These are phyloP conservation scores for Enteromius radiatus DNA, from an alignment of 2,797 vertebrate species.

Conservation along the genomic window DNA sequence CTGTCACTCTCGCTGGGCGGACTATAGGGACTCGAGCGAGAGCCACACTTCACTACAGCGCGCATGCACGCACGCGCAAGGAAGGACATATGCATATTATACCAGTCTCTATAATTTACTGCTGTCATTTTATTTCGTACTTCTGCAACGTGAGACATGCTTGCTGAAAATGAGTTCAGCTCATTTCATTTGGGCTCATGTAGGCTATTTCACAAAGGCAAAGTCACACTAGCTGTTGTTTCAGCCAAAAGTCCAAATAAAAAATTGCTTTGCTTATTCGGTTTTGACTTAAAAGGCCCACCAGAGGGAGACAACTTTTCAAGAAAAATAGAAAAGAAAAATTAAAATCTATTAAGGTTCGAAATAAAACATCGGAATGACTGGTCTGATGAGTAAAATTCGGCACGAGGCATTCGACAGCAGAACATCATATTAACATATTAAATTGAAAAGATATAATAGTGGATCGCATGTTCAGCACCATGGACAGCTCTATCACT, in stretches of 20 bases:
- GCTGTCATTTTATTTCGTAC: neutral
- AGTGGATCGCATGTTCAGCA: neutral
- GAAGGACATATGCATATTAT: neutral
- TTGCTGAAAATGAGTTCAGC: neutral
- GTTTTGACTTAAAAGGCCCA: neutral
- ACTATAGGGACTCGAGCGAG: constrained; percentile 3
- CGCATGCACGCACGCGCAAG: constrained; percentile 20
- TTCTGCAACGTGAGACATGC: neutral
- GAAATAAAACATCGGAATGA: neutral
- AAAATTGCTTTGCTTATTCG: neutral
- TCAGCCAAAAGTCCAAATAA: neutral
- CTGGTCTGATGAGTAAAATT: neutral
- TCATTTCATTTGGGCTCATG: neutral
- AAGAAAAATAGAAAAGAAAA: neutral
- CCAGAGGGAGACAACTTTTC: constrained; percentile 18
- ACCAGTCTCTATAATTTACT: neutral
- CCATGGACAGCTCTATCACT: neutral
- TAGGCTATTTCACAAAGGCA: neutral
- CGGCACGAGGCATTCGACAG: neutral
- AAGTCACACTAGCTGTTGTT: neutral
- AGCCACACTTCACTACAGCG: constrained; percentile 26
- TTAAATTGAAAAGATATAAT: neutral
- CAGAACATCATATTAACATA: neutral
- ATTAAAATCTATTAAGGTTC: neutral
- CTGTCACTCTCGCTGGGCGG: constrained; percentile 36